Evolutionary conservation across 2,797 vertebrate species (phyloP).

Genomic region (Lutjanus campechanus): DNA sequence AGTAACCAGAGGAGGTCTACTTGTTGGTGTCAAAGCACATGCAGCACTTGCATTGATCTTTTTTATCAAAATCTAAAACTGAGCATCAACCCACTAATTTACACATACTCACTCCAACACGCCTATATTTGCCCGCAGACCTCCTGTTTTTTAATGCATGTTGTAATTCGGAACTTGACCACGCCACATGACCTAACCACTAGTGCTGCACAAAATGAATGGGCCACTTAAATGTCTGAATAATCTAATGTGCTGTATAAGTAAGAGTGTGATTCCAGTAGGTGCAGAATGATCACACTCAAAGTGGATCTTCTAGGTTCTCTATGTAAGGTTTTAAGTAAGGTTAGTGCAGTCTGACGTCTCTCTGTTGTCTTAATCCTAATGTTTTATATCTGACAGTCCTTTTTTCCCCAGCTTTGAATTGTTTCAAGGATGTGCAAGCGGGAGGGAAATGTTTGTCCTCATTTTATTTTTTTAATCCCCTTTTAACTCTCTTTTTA

Average conservation of each 20-base stretch:
- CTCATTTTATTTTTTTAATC: constrained; percentile 27
- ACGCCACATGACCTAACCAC: constrained; percentile 41
- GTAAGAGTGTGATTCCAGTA: constrained; percentile 5
- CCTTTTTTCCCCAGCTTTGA: constrained; percentile 6
- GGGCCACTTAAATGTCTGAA: constrained; percentile 12
- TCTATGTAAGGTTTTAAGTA: neutral
- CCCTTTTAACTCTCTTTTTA: constrained; percentile 10
- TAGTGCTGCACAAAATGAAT: constrained; percentile 56
- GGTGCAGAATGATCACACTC: constrained; percentile 10
- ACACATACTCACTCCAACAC: constrained; percentile 6
- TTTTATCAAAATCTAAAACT: constrained; percentile 36
- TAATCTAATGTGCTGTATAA: constrained; percentile 30
- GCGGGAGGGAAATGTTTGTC: constrained; percentile 17
- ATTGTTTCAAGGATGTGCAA: constrained; percentile 12
- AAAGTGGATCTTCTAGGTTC: constrained; percentile 4
- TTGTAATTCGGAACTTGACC: constrained; percentile 29
- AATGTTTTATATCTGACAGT: constrained; percentile 29
- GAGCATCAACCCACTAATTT: constrained; percentile 10
- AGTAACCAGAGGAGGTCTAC: constrained; percentile 28
- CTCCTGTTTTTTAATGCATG: constrained; percentile 38
- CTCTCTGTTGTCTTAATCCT: constrained; percentile 37
- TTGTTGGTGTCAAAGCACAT: constrained; percentile 53
- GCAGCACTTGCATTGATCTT: constrained; percentile 13
- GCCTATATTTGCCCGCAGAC: constrained; percentile 1
- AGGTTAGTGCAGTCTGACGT: constrained; percentile 25